Conservation (phyloP, 2,113 vertebrate genomes). For the Brachirus orientalis region DNA sequence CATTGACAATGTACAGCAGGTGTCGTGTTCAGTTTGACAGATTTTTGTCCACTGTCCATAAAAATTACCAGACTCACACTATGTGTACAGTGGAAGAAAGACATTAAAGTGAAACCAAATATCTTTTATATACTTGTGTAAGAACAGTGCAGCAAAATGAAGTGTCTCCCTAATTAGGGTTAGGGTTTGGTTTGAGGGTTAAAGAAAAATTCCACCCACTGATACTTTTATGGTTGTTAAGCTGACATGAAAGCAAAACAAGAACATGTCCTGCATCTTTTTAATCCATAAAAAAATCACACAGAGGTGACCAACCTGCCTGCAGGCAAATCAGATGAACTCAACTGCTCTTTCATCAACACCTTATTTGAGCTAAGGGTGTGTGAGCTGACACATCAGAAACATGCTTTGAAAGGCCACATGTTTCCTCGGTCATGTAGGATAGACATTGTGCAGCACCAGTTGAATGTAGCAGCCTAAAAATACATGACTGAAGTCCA, state of each 20-base stretch:
- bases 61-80: background rate
- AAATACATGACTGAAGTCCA: slow-evolving; percentile 4
- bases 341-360: no score
- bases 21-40: slow-evolving; percentile 12
- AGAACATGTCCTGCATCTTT: background rate
- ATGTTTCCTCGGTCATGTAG: no score
- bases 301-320: background rate
- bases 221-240: slow-evolving; percentile 9
- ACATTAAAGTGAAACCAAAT: background rate
- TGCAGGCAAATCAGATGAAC: background rate
- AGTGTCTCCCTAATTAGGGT: slow-evolving; percentile 17
- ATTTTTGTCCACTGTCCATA: background rate
- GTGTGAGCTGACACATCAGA: no score
- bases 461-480: background rate
- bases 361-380: background rate
- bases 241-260: slow-evolving; percentile 21
- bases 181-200: slow-evolving; percentile 8
- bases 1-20: slow-evolving; percentile 19
- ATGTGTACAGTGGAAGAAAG: background rate
- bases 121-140: slow-evolving; percentile 13
- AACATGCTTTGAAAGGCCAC: background rate
- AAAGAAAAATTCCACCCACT: slow-evolving; percentile 20
- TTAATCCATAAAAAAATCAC: background rate
- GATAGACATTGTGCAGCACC: no score
- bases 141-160: slow-evolving; percentile 36